These are phyloP conservation scores for Steatocranus sp. DNA, from an alignment of 2,797 vertebrate genomes.

Conservation along the genomic window DNA sequence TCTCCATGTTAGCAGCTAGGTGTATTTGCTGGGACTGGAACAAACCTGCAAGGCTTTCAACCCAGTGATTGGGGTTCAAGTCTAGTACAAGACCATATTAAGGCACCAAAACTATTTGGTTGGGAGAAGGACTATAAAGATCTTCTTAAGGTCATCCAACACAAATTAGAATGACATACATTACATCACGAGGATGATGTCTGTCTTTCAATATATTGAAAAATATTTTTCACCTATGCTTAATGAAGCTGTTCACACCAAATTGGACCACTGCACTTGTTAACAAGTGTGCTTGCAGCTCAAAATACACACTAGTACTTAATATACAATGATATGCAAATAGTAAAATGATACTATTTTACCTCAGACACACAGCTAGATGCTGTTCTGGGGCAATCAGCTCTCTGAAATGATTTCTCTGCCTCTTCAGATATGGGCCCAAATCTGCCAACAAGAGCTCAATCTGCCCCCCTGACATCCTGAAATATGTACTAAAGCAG, in stretches of 20 bases:
- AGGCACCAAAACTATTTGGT: background rate
- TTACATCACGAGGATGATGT: background rate
- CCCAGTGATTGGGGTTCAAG: background rate
- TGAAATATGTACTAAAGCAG: background rate
- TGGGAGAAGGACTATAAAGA: background rate
- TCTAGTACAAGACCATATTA: background rate
- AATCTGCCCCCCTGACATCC: background rate
- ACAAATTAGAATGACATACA: background rate
- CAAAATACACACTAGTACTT: rapidly evolving
- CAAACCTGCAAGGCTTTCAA: background rate
- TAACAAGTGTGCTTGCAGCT: background rate
- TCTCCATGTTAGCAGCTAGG: background rate
- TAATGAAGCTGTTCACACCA: background rate
- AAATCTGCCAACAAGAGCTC: background rate
- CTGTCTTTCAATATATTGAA: background rate
- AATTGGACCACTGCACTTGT: background rate
- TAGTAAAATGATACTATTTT: background rate
- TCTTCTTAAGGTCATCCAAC: background rate
- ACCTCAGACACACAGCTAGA: background rate
- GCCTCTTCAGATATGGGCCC: background rate
- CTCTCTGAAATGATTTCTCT: background rate
- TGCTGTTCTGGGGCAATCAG: rapidly evolving
- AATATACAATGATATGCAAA: background rate
- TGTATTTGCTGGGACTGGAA: background rate
- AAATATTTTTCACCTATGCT: background rate